A percentile compares a stretch with the other conserved stretches of the same genome.
Conservation (phyloP, 2,797 vertebrate genomes). For the Loriculus beryllinus region DNA sequence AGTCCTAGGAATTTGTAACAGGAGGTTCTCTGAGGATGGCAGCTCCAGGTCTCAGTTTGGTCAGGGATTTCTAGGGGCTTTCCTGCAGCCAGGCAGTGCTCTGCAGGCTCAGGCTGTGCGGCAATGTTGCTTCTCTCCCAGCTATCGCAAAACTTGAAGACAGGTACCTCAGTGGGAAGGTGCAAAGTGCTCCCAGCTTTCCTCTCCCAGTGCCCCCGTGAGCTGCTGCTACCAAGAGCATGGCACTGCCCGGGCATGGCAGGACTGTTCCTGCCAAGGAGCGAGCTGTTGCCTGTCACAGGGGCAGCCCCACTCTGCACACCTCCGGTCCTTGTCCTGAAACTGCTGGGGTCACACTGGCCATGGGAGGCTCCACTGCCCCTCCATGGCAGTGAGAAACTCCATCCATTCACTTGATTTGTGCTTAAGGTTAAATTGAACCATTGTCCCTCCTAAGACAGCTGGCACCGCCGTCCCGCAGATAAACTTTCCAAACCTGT, state of each 20-base stretch:
- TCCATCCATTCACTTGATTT: not conserved
- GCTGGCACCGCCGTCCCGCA: not conserved
- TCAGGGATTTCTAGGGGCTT: not conserved
- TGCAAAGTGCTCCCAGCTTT: not conserved
- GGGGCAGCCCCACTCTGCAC: not conserved
- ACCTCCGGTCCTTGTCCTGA: fast-evolving
- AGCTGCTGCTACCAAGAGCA: fast-evolving
- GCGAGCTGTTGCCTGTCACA: not conserved
- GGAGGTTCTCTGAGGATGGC: constrained; percentile 17
- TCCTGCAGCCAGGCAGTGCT: not conserved
- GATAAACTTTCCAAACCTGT: not conserved
- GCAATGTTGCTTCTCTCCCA: not conserved
- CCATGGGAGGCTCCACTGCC: not conserved
- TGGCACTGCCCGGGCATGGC: fast-evolving
- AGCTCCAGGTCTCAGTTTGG: not conserved
- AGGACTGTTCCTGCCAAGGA: not conserved
- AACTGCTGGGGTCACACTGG: not conserved
- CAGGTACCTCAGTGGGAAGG: not conserved
- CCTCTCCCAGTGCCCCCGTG: fast-evolving
- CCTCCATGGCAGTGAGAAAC: not conserved
- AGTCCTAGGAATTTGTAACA: not conserved
- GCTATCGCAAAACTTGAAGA: not conserved
- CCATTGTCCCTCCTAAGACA: not conserved
- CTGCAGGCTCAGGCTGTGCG: not conserved
- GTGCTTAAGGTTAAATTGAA: not conserved